Conservation (phyloP, 2,797 vertebrate genomes). For the Leptoclinus maculatus region DNA sequence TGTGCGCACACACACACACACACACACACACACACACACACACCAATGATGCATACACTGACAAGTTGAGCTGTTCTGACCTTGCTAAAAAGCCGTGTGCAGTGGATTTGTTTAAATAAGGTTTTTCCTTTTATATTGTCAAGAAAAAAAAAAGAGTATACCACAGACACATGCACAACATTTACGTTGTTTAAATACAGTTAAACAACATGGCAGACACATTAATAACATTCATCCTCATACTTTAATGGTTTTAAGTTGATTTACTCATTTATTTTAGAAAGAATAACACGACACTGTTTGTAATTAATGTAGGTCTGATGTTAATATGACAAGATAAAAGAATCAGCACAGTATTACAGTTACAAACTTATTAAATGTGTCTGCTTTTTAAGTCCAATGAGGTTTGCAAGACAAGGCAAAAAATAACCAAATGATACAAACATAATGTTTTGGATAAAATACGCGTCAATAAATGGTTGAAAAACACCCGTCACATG, state of each 20-base stretch:
- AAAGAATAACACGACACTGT: conserved; percentile 15
- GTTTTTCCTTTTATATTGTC: conserved; percentile 58
- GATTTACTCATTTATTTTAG: conserved; percentile 10
- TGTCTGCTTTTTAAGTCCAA: neutral
- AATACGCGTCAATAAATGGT: neutral
- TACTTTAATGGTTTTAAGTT: conserved; percentile 9
- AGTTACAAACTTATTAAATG: neutral
- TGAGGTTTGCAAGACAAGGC: neutral
- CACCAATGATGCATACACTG: conserved; percentile 28
- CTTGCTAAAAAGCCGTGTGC: conserved; percentile 65
- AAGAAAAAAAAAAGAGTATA: conserved; percentile 39
- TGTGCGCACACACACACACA: conserved; percentile 26
- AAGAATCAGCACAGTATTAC: neutral
- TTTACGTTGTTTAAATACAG: conserved; percentile 13
- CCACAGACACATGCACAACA: conserved; percentile 17
- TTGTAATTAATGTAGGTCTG: neutral
- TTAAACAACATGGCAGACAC: conserved; percentile 58
- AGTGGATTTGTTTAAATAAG: conserved; percentile 75
- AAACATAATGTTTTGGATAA: too few species aligned
- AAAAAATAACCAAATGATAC: neutral
- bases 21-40: conserved; percentile 53
- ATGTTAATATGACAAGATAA: neutral
- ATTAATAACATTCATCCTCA: conserved; percentile 33
- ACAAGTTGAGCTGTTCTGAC: conserved; percentile 61
- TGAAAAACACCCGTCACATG: neutral